Conservation (phyloP, 2,113 vertebrate species). For the Alligator mississippiensis region DNA sequence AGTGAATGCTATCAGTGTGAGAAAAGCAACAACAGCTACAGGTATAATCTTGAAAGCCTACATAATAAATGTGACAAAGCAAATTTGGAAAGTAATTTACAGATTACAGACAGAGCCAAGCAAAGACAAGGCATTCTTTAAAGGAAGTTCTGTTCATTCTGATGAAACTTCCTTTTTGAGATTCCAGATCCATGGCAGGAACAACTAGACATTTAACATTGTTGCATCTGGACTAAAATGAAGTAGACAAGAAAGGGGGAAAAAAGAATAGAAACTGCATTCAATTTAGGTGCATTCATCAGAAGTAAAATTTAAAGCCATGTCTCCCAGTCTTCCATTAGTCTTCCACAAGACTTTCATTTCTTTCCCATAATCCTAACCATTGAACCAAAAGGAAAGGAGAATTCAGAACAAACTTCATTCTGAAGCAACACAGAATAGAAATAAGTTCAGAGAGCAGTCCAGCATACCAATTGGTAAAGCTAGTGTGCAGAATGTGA, state of each 20-base stretch:
- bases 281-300: neutral
- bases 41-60: neutral
- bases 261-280: neutral
- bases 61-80: fast-evolving
- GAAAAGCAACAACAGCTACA: neutral
- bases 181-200: neutral
- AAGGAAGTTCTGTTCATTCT: neutral
- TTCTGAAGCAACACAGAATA: neutral
- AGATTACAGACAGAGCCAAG: neutral
- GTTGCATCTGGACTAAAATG: neutral
- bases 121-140: neutral
- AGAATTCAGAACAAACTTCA: neutral
- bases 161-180: neutral
- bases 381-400: neutral
- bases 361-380: neutral
- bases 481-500: neutral
- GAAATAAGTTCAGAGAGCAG: constrained; percentile 5
- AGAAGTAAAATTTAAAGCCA: neutral
- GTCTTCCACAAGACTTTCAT: neutral
- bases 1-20: neutral
- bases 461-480: neutral
- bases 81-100: neutral
- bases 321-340: neutral
- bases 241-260: neutral
- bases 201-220: fast-evolving